Evolutionary conservation across 2,113 vertebrate species (phyloP).

Genomic region (Pseudorectes ferrugineus): DNA sequence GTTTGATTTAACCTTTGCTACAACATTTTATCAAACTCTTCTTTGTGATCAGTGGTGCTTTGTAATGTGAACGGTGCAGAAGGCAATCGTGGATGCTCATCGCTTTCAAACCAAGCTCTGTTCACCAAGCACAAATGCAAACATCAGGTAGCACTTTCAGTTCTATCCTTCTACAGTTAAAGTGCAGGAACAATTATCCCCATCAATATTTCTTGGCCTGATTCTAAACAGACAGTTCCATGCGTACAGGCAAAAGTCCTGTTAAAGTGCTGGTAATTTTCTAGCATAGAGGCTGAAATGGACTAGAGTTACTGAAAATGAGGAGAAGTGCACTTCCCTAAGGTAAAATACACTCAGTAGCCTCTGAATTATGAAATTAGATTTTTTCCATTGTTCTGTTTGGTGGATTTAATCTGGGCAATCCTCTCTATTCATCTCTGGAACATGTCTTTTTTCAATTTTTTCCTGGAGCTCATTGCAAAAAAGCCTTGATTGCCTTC

Average conservation of each 20-base stretch:
- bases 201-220: slow-evolving; percentile 69
- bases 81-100: slow-evolving; percentile 26
- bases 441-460: not conserved
- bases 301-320: slow-evolving; percentile 67
- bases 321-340: slow-evolving; percentile 58
- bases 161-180: slow-evolving; percentile 59
- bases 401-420: slow-evolving; percentile 46
- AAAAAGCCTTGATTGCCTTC: not conserved
- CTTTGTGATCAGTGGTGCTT: slow-evolving; percentile 54
- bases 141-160: slow-evolving; percentile 43
- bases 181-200: slow-evolving; percentile 64
- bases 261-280: slow-evolving; percentile 71
- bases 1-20: slow-evolving; percentile 8
- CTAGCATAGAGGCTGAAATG: slow-evolving; percentile 58
- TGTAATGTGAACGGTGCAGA: slow-evolving; percentile 19
- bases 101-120: slow-evolving; percentile 35
- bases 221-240: slow-evolving; percentile 61
- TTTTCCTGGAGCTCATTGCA: not conserved
- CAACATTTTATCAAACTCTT: slow-evolving; percentile 55
- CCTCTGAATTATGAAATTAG: slow-evolving; percentile 60
- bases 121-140: slow-evolving; percentile 67
- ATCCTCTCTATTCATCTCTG: slow-evolving; percentile 4
- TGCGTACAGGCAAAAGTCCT: slow-evolving; percentile 37
- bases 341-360: slow-evolving; percentile 55
- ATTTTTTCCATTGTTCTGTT: slow-evolving; percentile 45